Evolutionary conservation across 2,113 vertebrate genomes (phyloP).

Genomic region (Electrona antarctica): DNA sequence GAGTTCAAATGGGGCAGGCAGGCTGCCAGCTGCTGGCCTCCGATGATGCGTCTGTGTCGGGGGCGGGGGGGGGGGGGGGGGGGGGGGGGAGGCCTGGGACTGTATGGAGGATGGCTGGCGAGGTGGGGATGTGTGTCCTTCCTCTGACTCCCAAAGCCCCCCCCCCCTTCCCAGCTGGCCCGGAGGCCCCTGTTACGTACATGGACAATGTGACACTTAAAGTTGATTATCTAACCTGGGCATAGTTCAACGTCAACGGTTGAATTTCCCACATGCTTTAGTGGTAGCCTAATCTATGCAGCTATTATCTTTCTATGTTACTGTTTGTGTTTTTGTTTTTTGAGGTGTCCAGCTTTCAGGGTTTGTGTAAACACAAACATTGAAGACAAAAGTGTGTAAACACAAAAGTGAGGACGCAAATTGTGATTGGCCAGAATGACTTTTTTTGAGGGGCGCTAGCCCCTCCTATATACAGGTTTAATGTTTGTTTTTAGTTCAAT

Average conservation of each 20-base stretch:
- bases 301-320: background rate
- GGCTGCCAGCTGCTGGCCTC: conserved; percentile 87
- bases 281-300: background rate
- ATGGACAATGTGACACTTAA: conserved; percentile 55
- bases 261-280: background rate
- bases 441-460: too few species aligned
- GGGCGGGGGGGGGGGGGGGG: conserved; percentile 38
- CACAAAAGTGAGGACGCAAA: too few species aligned
- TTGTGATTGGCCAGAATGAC: too few species aligned
- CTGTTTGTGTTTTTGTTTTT: background rate
- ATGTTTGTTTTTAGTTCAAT: too few species aligned
- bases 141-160: conserved; percentile 17
- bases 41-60: conserved; percentile 42
- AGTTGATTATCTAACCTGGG: conserved; percentile 29
- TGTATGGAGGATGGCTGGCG: conserved; percentile 14
- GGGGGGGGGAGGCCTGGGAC: conserved; percentile 20
- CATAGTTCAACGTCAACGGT: conserved; percentile 10
- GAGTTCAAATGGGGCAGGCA: conserved; percentile 80
- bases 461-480: too few species aligned
- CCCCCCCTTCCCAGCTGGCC: conserved; percentile 56
- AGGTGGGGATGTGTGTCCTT: conserved; percentile 6
- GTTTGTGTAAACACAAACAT: too few species aligned
- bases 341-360: too few species aligned
- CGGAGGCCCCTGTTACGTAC: conserved; percentile 10
- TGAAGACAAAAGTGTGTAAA: too few species aligned